phyloP scores from a whole-genome alignment of 2,888 invertebrate species.

The Apotomis turbidana region DNA sequence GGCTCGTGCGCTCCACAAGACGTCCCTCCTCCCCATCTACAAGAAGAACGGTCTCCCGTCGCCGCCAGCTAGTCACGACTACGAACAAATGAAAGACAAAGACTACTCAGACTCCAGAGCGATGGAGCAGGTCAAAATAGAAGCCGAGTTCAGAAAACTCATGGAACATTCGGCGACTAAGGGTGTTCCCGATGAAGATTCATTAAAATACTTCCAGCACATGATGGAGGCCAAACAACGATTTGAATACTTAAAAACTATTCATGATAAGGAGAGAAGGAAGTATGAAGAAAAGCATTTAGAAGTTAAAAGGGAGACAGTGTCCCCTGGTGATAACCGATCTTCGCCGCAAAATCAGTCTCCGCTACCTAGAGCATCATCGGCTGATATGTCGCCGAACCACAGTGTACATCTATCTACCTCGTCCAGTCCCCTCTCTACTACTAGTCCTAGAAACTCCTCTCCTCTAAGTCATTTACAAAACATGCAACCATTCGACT shows the following conservation, averaged over 20 bases:
- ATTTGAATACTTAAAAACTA: conserved; percentile 70
- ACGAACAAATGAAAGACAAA: conserved; percentile 60
- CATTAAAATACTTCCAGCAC: conserved; percentile 75
- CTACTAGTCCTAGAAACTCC: conserved; percentile 85
- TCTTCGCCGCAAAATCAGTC: conserved; percentile 65
- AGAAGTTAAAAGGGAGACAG: conserved; percentile 66
- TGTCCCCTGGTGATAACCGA: conserved; percentile 66
- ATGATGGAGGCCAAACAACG: conserved; percentile 78
- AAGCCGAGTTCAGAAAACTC: conserved; percentile 82
- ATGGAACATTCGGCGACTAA: conserved; percentile 83
- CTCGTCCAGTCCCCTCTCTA: conserved; percentile 76
- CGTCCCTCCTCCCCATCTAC: conserved; percentile 79
- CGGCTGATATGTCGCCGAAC: conserved; percentile 73
- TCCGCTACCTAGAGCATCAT: conserved; percentile 64
- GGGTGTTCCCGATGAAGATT: conserved; percentile 72
- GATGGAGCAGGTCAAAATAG: conserved; percentile 80
- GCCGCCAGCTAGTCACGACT: conserved; percentile 79
- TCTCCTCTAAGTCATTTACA: conserved; percentile 95
- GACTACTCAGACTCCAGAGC: conserved; percentile 73
- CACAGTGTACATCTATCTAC: conserved; percentile 72
- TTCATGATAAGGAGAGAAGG: conserved; percentile 70
- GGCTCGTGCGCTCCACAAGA: conserved; percentile 88
- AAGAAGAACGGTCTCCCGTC: conserved; percentile 78
- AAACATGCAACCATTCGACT: conserved; percentile 98
- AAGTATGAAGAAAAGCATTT: conserved; percentile 51